These are phyloP conservation scores for Eulemur mongoz DNA, from an alignment of 2,797 vertebrate species.

Conservation along the genomic window DNA sequence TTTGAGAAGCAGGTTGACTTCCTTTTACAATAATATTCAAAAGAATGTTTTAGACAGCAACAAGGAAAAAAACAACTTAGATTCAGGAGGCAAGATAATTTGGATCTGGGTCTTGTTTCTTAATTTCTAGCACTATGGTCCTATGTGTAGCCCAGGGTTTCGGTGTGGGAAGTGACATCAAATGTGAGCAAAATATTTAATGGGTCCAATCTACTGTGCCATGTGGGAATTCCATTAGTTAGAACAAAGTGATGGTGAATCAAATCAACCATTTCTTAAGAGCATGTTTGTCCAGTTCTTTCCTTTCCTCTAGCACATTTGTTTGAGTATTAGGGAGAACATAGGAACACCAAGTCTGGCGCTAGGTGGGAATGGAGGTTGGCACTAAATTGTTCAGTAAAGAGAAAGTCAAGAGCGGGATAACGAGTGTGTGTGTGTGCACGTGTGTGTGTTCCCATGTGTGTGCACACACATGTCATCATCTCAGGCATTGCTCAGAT, in stretches of 20 bases:
- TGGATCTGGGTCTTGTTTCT: not conserved
- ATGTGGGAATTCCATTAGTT: not conserved
- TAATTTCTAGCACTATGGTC: not conserved
- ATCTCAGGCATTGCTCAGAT: not conserved
- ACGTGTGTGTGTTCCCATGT: not conserved
- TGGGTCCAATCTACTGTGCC: not conserved
- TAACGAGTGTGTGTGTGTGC: not conserved
- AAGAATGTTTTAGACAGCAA: not conserved
- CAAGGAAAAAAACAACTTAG: not conserved
- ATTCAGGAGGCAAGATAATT: not conserved
- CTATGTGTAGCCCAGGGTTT: not conserved
- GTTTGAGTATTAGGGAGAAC: not conserved
- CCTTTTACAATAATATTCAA: not conserved
- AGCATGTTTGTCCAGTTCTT: not conserved
- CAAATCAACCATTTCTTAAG: not conserved
- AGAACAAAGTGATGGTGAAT: not conserved
- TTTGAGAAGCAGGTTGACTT: not conserved
- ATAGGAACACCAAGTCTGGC: not conserved
- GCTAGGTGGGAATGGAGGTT: not conserved
- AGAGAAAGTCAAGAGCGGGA: not conserved
- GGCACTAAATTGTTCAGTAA: not conserved
- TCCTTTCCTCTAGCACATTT: not conserved
- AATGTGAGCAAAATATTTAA: not conserved
- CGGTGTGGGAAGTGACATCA: not conserved
- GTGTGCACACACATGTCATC: too few relatives aligned